These are phyloP conservation scores for Rhincodon typus DNA, from an alignment of 2,797 vertebrate genomes.

Conservation along the genomic window DNA sequence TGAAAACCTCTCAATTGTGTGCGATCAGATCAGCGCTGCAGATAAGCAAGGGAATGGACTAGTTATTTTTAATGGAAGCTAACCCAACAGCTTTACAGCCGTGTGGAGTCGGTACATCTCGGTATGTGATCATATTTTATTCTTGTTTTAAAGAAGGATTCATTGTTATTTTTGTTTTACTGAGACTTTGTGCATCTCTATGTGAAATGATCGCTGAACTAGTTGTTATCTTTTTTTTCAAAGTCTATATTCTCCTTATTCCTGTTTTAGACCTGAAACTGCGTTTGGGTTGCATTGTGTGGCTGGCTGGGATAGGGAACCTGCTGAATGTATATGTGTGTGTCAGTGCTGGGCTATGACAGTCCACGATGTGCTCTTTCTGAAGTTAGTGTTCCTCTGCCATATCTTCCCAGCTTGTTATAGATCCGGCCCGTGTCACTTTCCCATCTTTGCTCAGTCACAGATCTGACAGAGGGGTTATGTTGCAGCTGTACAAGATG, in stretches of 20 bases:
- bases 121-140: neutral
- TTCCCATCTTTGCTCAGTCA: neutral
- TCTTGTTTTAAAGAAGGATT: neutral
- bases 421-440: neutral
- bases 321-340: neutral
- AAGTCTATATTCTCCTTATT: neutral
- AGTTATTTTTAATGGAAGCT: neutral
- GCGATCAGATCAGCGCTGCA: neutral
- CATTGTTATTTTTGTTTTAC: neutral
- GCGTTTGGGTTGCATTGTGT: neutral
- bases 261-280: neutral
- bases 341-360: neutral
- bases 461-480: no score
- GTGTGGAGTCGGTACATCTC: neutral
- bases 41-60: neutral
- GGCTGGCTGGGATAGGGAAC: neutral
- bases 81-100: neutral
- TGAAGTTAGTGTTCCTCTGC: neutral
- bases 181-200: neutral
- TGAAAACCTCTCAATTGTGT: neutral
- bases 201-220: neutral
- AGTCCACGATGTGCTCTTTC: neutral
- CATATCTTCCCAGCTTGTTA: neutral
- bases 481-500: no score
- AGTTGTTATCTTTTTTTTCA: neutral